Base-by-base conservation (phyloP, 2,888 invertebrate genomes). In the Drosophila parthenogenetica region DNA sequence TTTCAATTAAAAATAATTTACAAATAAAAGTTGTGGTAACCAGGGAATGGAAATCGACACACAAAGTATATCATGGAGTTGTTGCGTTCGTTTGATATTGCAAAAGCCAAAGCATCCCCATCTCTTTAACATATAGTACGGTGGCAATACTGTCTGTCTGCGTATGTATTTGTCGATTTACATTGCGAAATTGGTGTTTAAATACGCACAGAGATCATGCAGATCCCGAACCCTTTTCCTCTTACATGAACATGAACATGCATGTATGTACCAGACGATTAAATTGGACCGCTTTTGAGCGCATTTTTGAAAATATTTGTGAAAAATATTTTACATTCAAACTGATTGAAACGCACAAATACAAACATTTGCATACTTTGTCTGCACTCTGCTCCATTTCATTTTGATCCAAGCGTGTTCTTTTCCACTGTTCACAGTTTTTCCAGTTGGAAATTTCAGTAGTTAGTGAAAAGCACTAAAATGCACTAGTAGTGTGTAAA, bases 1-100 rank as follows among this genome's bases (percentile, higher is more conserved):
- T 89, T 90, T 90, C 88, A 90, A 90, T 90, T 89, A 86, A 87
- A 81, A 81, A 76, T 72, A 68, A 70, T 69, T 73, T 69, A 65
- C 74, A 81, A 77, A 81, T 74, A 74, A 67, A 69, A 73, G 54
- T 73, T 64, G 69, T 40, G 70, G 73, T 65, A 37, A 77, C 61
- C 43, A 42, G 62, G 49, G 42, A 48, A 43, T 62, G 53, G 40
- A 67, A 69, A 67, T 49, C 29, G 29, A 63, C 48, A 59, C 17
- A 54, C 63, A 59, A 45, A 43, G 58, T n/a, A 51, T 58, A 40
- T 51, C 39, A 72, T 65, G 32, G 66, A 66, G 63, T 60, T 77
- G 53, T 72, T 75, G 60, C 63, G 46, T 64, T 73, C 53, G 68
- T 75, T 73, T 75, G 77, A 63, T 53, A 77, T 63, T 57, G 45